Conservation (phyloP, 2,888 invertebrate genomes). For the Lochmaea capreae region DNA sequence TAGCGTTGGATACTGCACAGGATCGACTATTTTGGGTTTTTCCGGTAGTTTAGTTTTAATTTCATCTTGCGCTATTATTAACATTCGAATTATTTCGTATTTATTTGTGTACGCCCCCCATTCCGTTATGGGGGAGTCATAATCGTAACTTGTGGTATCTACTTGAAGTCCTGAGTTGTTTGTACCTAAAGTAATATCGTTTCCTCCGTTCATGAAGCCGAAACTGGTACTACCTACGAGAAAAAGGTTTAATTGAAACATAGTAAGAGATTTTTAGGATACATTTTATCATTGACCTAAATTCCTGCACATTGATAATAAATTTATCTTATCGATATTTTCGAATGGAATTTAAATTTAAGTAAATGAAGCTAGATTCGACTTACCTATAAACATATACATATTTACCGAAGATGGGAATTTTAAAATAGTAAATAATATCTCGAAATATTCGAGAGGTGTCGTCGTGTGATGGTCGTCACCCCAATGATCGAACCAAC, state of each 20-base stretch:
- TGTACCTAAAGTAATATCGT: constrained; percentile 43
- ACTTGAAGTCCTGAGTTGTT: constrained; percentile 55
- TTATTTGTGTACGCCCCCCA: constrained; percentile 90
- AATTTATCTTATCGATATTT: too few species aligned
- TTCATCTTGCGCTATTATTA: constrained; percentile 59
- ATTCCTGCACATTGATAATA: too few species aligned
- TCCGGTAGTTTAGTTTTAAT: constrained; percentile 57
- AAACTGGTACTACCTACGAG: constrained; percentile 93
- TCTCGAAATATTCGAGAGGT: constrained; percentile 42
- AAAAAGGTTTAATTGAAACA: neutral
- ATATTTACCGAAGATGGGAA: constrained; percentile 78
- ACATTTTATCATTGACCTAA: too few species aligned
- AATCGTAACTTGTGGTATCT: constrained; percentile 66
- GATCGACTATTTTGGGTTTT: constrained; percentile 55
- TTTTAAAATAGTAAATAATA: constrained; percentile 47
- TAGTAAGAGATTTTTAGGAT: too few species aligned
- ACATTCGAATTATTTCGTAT: constrained; percentile 70
- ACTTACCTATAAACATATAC: constrained; percentile 91
- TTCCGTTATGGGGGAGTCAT: constrained; percentile 89
- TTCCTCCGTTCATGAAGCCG: constrained; percentile 70
- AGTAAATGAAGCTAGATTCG: too few species aligned
- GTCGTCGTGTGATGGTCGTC: constrained; percentile 54
- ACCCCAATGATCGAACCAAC: constrained; percentile 72
- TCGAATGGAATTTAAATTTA: too few species aligned
- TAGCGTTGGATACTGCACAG: constrained; percentile 59